Evolutionary conservation across 1,140 invertebrate genomes (phyloP).

Genomic region (Plutomurus gul): DNA sequence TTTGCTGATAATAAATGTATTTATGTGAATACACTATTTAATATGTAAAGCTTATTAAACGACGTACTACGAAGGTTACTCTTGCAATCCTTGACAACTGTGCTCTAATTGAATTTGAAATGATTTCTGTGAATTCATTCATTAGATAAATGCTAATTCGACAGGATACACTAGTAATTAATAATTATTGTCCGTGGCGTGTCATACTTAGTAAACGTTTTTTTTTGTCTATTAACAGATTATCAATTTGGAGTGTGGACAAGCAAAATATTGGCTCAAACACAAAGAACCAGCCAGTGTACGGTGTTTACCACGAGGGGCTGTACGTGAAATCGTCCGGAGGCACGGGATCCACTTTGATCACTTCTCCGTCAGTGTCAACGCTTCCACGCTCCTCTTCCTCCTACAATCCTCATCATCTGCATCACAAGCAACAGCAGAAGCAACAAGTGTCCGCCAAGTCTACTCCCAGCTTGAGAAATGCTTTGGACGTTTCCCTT

Average conservation of each 20-base stretch:
- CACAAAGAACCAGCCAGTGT: neutral
- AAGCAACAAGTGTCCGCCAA: slow-evolving; percentile 32
- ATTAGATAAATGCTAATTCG: too few relatives aligned
- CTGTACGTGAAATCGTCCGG: neutral
- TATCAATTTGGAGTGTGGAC: slow-evolving; percentile 40
- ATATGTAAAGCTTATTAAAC: too few relatives aligned
- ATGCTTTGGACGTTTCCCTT: slow-evolving; percentile 32
- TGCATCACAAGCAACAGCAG: neutral
- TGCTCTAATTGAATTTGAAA: too few relatives aligned
- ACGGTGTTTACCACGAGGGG: neutral
- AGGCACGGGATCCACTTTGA: neutral
- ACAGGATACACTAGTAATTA: too few relatives aligned
- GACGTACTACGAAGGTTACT: too few relatives aligned
- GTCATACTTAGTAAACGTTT: too few relatives aligned
- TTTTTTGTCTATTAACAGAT: slow-evolving; percentile 35
- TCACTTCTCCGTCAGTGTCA: neutral
- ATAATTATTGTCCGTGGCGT: too few relatives aligned
- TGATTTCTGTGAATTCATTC: too few relatives aligned
- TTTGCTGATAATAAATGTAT: too few relatives aligned
- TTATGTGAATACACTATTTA: too few relatives aligned
- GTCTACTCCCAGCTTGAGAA: slow-evolving; percentile 46
- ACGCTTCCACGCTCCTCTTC: slow-evolving; percentile 30
- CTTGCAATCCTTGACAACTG: too few relatives aligned
- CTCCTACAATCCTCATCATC: neutral
- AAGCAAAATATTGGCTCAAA: slow-evolving; percentile 14